Percentiles rank a stretch among this genome's conserved stretches.
These are phyloP conservation scores for Vombatus ursinus DNA, from an alignment of 2,113 vertebrate genomes.

Conservation along the genomic window DNA sequence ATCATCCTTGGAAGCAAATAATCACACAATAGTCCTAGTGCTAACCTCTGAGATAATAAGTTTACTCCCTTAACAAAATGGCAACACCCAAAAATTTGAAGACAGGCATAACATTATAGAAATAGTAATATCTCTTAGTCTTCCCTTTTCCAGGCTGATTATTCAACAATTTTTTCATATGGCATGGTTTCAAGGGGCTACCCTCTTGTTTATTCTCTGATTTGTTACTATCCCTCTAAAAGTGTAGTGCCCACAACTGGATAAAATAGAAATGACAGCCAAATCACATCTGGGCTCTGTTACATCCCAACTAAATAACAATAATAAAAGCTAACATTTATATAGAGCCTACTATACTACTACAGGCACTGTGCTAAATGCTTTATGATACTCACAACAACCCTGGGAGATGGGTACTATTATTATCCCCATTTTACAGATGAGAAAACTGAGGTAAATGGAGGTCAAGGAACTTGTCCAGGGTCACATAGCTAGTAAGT, in stretches of 20 bases:
- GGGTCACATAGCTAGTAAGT: neutral
- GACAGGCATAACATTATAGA: neutral
- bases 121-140: neutral
- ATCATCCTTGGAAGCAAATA: neutral
- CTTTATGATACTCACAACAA: neutral
- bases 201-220: neutral
- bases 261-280: neutral
- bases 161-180: neutral
- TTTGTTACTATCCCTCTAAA: neutral
- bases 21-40: neutral
- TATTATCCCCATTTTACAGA: neutral
- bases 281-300: no score
- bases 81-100: neutral
- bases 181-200: neutral
- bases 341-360: neutral
- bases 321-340: neutral
- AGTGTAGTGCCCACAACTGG: neutral
- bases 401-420: neutral
- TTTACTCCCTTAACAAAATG: neutral
- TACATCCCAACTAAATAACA: neutral
- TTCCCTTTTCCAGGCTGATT: neutral
- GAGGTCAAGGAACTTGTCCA: neutral
- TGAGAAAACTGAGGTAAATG: neutral
- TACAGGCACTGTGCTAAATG: neutral
- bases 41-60: neutral